Percentiles rank a stretch among this genome's conserved stretches.
Evolutionary conservation across 1,140 invertebrate species (phyloP).

Genomic region (Parasteatoda tepidariorum): DNA sequence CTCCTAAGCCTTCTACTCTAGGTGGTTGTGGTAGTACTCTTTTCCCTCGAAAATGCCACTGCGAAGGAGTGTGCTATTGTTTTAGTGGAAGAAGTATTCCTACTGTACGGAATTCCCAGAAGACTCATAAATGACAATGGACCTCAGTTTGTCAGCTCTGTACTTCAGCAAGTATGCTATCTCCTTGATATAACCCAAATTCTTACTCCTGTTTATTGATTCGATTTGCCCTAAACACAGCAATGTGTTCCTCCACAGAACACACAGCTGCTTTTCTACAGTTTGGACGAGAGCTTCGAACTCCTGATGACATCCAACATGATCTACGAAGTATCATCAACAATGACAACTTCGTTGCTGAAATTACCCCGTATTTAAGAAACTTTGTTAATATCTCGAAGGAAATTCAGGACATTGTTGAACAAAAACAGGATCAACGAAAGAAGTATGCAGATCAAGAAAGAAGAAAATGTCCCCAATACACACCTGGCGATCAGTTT

Average conservation of each 20-base stretch:
- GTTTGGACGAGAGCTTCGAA: background rate
- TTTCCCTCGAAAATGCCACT: too few relatives aligned
- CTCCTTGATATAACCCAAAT: too few relatives aligned
- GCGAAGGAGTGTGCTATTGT: too few relatives aligned
- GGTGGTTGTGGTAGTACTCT: too few relatives aligned
- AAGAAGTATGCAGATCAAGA: background rate
- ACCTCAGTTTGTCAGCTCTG: too few relatives aligned
- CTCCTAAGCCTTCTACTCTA: too few relatives aligned
- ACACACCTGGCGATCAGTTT: background rate
- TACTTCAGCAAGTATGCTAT: too few relatives aligned
- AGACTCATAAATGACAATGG: too few relatives aligned
- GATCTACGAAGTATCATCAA: background rate
- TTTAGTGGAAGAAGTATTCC: too few relatives aligned
- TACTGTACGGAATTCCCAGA: too few relatives aligned
- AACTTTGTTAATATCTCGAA: background rate
- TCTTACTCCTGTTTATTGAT: background rate
- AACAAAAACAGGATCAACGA: slow-evolving; percentile 1
- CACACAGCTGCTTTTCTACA: background rate
- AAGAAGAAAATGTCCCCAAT: background rate
- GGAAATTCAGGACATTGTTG: background rate
- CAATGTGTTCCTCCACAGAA: background rate
- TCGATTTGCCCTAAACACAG: background rate
- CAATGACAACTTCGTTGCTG: slow-evolving; percentile 6
- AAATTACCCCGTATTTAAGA: background rate
- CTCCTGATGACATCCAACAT: background rate